A percentile compares a stretch with the other conserved stretches of the same genome.
Evolutionary conservation across 2,113 vertebrate genomes (phyloP).

Genomic region (Toxostoma redivivum): DNA sequence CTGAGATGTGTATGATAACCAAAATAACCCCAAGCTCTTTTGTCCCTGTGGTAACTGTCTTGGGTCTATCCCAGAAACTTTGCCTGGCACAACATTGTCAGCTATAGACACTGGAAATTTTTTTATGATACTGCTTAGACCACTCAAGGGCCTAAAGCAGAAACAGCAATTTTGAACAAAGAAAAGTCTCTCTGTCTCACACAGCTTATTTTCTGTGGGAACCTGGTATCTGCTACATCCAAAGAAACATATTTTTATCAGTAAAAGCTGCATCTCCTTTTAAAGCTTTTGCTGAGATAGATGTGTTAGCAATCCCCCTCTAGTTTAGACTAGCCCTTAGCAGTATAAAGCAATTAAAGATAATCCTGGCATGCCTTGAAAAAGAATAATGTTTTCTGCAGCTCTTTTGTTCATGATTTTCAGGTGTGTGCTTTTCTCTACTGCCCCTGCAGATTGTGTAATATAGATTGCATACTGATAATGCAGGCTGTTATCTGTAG

Average conservation of each 20-base stretch:
- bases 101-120: not conserved
- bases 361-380: not conserved
- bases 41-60: not conserved
- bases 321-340: not conserved
- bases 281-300: not conserved
- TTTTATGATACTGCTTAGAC: not conserved
- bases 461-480: slow-evolving; percentile 36
- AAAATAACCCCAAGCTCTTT: not conserved
- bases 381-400: slow-evolving; percentile 19
- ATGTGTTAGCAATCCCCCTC: not conserved
- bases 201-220: not conserved
- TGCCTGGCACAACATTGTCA: not conserved
- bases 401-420: slow-evolving; percentile 16
- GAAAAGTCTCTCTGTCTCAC: not conserved
- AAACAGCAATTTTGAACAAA: not conserved
- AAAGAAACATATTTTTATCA: not conserved
- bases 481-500: slow-evolving; percentile 26
- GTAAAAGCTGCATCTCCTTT: not conserved
- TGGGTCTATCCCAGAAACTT: not conserved
- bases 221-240: not conserved
- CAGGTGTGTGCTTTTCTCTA: not conserved
- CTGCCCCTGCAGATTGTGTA: not conserved
- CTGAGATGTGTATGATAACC: accelerated
- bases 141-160: not conserved
- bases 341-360: slow-evolving; percentile 37